A percentile compares a stretch with the other conserved stretches of the same genome.
These are phyloP conservation scores for Chrysolina americana DNA, from an alignment of 2,888 invertebrate species.

Conservation along the genomic window DNA sequence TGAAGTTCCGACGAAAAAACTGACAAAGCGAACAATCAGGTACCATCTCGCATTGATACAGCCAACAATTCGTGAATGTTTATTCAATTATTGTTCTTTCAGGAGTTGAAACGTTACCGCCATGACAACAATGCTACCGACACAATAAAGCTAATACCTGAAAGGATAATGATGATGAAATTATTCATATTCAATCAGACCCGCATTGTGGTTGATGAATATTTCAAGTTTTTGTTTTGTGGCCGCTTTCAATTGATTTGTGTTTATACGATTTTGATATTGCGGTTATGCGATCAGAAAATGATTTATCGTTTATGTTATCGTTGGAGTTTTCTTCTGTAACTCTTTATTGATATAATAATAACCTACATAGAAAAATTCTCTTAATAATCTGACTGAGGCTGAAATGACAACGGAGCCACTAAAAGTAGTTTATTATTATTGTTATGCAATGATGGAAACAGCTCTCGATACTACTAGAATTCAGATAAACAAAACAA, in stretches of 20 bases:
- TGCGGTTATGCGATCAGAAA: constrained; percentile 10
- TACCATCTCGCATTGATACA: constrained; percentile 48
- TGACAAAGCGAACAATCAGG: constrained; percentile 24
- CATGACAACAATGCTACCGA: constrained; percentile 49
- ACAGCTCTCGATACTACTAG: too few relatives aligned
- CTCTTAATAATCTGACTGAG: too few relatives aligned
- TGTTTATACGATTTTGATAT: constrained; percentile 46
- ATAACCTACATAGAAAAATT: too few relatives aligned
- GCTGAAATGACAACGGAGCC: too few relatives aligned
- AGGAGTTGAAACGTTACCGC: constrained; percentile 48
- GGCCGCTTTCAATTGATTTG: constrained; percentile 8
- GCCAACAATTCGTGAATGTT: constrained; percentile 43
- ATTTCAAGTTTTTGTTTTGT: constrained; percentile 7
- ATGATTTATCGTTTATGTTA: not conserved
- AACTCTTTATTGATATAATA: too few relatives aligned
- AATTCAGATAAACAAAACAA: too few relatives aligned
- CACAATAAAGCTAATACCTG: constrained; percentile 61
- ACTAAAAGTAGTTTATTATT: too few relatives aligned
- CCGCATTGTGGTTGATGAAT: constrained; percentile 58
- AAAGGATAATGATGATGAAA: constrained; percentile 61
- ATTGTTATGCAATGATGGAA: too few relatives aligned
- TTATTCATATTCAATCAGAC: constrained; percentile 61
- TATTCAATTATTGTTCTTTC: constrained; percentile 56
- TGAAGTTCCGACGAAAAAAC: not conserved
- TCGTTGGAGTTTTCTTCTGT: not conserved